Evolutionary conservation across 2,888 invertebrate genomes (phyloP), one percentile per base, ranked within the genome.

Genomic region (Cerceris ruficornis): DNA sequence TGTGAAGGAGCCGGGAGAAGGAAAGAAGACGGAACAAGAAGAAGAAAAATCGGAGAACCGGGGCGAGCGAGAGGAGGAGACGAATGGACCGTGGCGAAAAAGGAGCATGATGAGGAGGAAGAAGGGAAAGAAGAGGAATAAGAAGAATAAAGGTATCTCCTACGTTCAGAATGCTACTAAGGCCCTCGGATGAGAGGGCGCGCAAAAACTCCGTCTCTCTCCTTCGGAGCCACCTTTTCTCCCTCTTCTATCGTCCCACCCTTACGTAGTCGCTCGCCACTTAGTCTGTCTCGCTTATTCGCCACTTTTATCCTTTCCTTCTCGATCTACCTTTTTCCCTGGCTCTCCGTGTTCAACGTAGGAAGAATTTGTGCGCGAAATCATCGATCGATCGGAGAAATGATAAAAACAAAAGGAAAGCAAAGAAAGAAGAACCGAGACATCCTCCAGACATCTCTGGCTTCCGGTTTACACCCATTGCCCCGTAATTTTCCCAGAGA

Each of bases 321-420:
- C 60, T 54, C 15, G 39, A 49, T 54, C n/a, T 71, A 15, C 75
- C 28, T 28, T 49, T 39, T 52, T 54, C 57, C 11, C 50, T 43
- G 49, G 59, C 4, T 46, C 17, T 4, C 6, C 64, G 28, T 15
- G n/a, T 55, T 52, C 71, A 52, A 55, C 54, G 70, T 14, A 71
- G 65, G 65, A 77, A 77, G 69, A 74, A 69, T 67, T 68, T 49
- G 49, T 77, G 74, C 64, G 80, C 67, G 67, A 74, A 80, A 72
- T 80, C 69, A 61, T 65, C 76, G 71, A 73, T 73, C 28, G 77
- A 74, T 74, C 74, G 67, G 54, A 60, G 42, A 67, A n/a, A 64
- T 46, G 67, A 42, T 59, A 77, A 74, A 77, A 80, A 67, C 58
- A 42, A 50, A 28, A 17, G 60, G 67, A 57, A n/a, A 72, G 42